Evolutionary conservation across 2,113 vertebrate genomes (phyloP).

Genomic region (Rostratula benghalensis): DNA sequence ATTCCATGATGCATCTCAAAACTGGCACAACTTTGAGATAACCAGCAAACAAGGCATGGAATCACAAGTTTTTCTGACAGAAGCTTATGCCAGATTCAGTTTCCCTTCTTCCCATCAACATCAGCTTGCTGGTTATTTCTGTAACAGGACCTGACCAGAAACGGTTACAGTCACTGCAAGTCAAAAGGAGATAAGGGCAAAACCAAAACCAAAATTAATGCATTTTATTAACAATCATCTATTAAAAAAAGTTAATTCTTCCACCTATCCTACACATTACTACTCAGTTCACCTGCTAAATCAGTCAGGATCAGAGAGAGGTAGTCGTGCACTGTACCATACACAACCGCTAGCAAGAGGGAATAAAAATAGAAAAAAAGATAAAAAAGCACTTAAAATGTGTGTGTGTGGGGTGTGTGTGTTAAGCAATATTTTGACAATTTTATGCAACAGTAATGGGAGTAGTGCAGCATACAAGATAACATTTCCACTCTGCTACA

Average conservation of each 20-base stretch:
- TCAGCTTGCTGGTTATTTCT: background rate
- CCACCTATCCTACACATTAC: background rate
- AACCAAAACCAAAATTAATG: background rate
- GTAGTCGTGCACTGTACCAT: background rate
- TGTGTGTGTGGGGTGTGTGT: accelerated
- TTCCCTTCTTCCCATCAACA: background rate
- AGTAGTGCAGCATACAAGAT: background rate
- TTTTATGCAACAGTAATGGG: background rate
- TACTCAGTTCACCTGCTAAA: background rate
- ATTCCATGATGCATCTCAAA: background rate
- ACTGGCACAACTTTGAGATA: background rate
- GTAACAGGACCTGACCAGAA: background rate
- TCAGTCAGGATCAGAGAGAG: background rate
- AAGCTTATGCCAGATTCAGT: background rate
- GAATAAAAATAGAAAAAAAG: background rate
- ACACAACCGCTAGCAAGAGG: background rate
- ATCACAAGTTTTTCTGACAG: background rate
- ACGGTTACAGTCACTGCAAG: background rate
- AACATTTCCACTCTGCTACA: background rate
- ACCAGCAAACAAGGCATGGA: background rate
- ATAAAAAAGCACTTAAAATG: background rate
- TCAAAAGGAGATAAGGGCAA: background rate
- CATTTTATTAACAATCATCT: background rate
- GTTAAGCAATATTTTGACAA: background rate
- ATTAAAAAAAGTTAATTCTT: background rate